Evolutionary conservation across 1,140 invertebrate species (phyloP).

Genomic region (Drosophila pallidifrons): DNA sequence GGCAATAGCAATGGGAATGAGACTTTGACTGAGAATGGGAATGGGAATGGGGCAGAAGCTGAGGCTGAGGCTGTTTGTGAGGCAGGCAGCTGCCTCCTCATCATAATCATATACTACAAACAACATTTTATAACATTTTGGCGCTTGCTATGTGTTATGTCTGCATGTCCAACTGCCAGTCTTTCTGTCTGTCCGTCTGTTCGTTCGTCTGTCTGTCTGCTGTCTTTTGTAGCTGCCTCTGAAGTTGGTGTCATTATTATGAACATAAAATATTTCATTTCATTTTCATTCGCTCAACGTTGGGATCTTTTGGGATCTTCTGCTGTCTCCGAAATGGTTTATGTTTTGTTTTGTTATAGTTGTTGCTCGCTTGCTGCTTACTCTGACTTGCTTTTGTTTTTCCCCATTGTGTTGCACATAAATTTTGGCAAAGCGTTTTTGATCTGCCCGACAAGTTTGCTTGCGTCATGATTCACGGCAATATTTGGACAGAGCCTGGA

Average conservation of each 20-base stretch:
- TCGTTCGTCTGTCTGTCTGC: constrained; percentile 1
- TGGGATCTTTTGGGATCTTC: constrained; percentile 11
- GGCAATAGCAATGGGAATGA: constrained; percentile 1
- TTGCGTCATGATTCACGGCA: constrained; percentile 37
- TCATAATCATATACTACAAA: constrained; percentile 59
- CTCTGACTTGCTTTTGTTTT: constrained; percentile 14
- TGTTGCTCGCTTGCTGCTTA: constrained; percentile 7
- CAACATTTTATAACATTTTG: constrained; percentile 76
- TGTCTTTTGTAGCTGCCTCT: constrained; percentile 36
- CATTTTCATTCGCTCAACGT: constrained; percentile 53
- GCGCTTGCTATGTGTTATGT: constrained; percentile 50
- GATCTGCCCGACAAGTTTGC: constrained; percentile 49
- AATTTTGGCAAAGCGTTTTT: constrained; percentile 41
- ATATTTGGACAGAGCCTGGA: constrained; percentile 60
- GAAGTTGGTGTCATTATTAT: constrained; percentile 81
- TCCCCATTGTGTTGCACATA: constrained; percentile 43
- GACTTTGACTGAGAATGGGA: background rate
- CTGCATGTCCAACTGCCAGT: constrained; percentile 7
- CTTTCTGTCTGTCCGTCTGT: background rate
- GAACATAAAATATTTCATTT: constrained; percentile 80
- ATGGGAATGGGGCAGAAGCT: background rate
- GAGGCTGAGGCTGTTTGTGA: background rate
- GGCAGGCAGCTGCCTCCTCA: constrained; percentile 37
- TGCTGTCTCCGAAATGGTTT: constrained; percentile 35
- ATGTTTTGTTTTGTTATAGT: constrained; percentile 33